Evolutionary conservation across 1,140 invertebrate species (phyloP).

Genomic region (Ylistrum balloti): DNA sequence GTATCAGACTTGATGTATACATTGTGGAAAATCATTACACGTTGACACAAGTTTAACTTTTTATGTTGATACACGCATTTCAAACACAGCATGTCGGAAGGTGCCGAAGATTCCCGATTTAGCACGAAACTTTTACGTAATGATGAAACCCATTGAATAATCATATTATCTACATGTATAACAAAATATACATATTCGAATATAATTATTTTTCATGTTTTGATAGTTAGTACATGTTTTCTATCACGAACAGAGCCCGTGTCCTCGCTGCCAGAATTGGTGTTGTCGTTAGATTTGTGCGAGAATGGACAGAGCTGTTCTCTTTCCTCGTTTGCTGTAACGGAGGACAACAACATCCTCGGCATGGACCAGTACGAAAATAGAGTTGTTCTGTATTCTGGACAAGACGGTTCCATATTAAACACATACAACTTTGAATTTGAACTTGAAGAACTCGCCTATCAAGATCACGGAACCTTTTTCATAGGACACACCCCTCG

Average conservation of each 20-base stretch:
- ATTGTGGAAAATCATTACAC: too few species aligned
- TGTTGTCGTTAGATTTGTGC: neutral
- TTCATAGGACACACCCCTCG: neutral
- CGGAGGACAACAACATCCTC: neutral
- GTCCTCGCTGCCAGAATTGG: neutral
- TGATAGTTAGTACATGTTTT: too few species aligned
- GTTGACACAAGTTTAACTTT: too few species aligned
- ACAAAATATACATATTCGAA: too few species aligned
- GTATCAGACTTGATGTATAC: too few species aligned
- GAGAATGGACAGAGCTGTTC: neutral
- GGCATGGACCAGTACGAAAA: neutral
- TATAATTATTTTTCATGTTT: too few species aligned
- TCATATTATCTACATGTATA: too few species aligned
- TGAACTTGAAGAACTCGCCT: neutral
- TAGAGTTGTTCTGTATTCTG: neutral
- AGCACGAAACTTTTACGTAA: too few species aligned
- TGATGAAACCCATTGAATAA: too few species aligned
- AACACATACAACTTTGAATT: neutral
- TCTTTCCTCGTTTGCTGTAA: neutral
- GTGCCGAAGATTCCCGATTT: too few species aligned
- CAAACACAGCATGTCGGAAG: too few species aligned
- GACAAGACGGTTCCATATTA: neutral
- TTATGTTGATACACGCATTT: too few species aligned
- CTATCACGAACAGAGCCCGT: neutral
- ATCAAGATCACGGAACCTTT: neutral